Base-by-base conservation (phyloP, 2,888 invertebrate genomes). In the Altica lythri region DNA sequence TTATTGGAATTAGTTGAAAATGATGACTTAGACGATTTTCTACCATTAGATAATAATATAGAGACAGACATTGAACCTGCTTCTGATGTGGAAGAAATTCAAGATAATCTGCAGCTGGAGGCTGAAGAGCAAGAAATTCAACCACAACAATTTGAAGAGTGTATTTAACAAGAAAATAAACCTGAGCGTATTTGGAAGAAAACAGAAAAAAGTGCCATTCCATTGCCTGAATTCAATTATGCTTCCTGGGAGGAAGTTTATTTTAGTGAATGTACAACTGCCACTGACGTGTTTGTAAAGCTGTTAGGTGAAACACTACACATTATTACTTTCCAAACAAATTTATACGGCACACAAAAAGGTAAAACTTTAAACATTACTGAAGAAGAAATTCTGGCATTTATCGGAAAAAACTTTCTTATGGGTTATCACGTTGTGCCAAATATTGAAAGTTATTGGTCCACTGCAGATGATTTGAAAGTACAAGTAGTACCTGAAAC, bases 401-500 rank as follows among this genome's bases (percentile, higher is more conserved):
- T 38, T 18, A 18, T 38, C 5, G 38, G 38, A 38, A 38, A 17
- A 18, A 16, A 38, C n/a, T 38, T 38, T 38, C 16, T 38, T n/a
- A 18, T 38, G 38, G 38, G 38, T 6, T 38, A 38, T 12, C 38
- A 38, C n/a, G n/a, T 38, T 38, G 5, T 38, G 4, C 38, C 38
- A 18, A 18, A 16, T 38, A 10, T 38, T 10, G 17, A 16, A 38
- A 38, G 18, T 38, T 38, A 38, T 18, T 38, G 38, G 38, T 16
- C 38, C 5, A 38, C 16, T 18, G 17, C 16, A 18, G 18, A 14
- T 5, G 38, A 38, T 18, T 38, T 38, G 18, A 18, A 18, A 18
- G 38, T 38, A 18, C 5, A 5, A 38, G 5, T 38, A 9, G 37
- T 37, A 37, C 8, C 16, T 18, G 17, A 38, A 18, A 18, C 38